phyloP scores from a whole-genome alignment of 2,888 invertebrate genomes.

The Ectemnius continuus region DNA sequence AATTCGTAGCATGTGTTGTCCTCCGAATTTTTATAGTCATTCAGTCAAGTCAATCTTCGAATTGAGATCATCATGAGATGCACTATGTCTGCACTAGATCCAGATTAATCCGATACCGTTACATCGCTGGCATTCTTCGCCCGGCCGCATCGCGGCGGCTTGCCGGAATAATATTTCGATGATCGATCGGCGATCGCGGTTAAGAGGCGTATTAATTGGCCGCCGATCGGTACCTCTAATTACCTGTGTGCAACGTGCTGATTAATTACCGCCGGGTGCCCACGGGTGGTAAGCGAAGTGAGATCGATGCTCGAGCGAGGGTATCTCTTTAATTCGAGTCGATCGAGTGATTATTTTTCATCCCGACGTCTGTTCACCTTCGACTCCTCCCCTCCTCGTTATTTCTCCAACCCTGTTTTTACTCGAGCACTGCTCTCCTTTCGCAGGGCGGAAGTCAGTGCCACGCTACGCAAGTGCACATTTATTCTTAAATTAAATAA shows the following conservation, averaged over 20 bases:
- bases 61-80: too few relatives aligned
- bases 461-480: too few relatives aligned
- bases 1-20: too few relatives aligned
- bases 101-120: slow-evolving; percentile 44
- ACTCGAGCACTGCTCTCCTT: neutral
- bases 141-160: slow-evolving; percentile 22
- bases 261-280: slow-evolving; percentile 62
- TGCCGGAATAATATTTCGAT: slow-evolving; percentile 61
- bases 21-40: too few relatives aligned
- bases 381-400: slow-evolving; percentile 27
- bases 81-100: slow-evolving; percentile 12
- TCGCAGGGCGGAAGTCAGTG: too few relatives aligned
- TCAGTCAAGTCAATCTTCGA: too few relatives aligned
- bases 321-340: slow-evolving; percentile 60
- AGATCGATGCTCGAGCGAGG: slow-evolving; percentile 57
- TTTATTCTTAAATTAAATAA: too few relatives aligned
- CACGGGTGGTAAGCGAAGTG: slow-evolving; percentile 58
- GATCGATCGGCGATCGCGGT: slow-evolving; percentile 68
- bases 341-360: slow-evolving; percentile 60
- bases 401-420: neutral
- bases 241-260: slow-evolving; percentile 63
- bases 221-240: slow-evolving; percentile 68
- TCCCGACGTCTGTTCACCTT: slow-evolving; percentile 17
- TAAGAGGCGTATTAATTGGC: slow-evolving; percentile 68
- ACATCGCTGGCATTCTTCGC: slow-evolving; percentile 36